Percentiles rank a stretch among this genome's conserved stretches.
These are phyloP conservation scores for Drosophila insularis DNA, from an alignment of 1,140 invertebrate species.

Conservation along the genomic window DNA sequence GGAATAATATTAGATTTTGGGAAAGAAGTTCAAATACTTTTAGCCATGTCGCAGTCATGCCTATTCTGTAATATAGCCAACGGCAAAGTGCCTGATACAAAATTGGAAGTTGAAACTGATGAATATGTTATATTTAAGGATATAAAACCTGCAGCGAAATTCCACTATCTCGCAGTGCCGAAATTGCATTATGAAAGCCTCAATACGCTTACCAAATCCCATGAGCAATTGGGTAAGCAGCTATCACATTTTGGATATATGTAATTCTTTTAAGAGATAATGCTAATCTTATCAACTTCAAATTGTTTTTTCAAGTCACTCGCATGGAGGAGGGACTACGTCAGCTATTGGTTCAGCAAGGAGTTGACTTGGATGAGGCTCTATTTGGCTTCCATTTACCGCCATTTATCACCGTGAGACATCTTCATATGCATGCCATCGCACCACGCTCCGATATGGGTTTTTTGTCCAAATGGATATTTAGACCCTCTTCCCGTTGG, in stretches of 20 bases:
- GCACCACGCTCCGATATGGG: constrained; percentile 90
- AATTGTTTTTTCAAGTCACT: constrained; percentile 46
- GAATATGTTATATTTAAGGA: constrained; percentile 91
- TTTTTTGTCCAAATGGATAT: constrained; percentile 87
- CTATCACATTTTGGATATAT: not conserved
- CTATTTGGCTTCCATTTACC: constrained; percentile 95
- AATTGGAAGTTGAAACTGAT: constrained; percentile 88
- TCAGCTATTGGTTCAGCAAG: constrained; percentile 66
- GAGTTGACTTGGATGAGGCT: constrained; percentile 83
- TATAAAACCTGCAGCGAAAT: constrained; percentile 90
- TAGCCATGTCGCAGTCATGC: constrained; percentile 78
- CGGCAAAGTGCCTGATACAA: constrained; percentile 84
- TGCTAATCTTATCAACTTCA: not conserved
- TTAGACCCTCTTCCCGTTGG: constrained; percentile 90
- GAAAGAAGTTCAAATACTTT: not conserved
- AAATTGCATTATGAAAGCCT: constrained; percentile 90
- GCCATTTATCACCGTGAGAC: constrained; percentile 91
- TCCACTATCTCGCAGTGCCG: constrained; percentile 92
- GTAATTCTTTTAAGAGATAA: not conserved
- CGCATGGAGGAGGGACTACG: constrained; percentile 45
- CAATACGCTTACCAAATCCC: constrained; percentile 86
- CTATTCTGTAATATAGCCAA: constrained; percentile 89
- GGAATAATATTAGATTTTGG: too few species aligned
- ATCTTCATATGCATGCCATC: constrained; percentile 95
- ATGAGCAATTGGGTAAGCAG: constrained; percentile 87